Percentiles rank a stretch among this genome's conserved stretches.
Evolutionary conservation across 2,113 vertebrate species (phyloP).

Genomic region (Phyllostomus hastatus): DNA sequence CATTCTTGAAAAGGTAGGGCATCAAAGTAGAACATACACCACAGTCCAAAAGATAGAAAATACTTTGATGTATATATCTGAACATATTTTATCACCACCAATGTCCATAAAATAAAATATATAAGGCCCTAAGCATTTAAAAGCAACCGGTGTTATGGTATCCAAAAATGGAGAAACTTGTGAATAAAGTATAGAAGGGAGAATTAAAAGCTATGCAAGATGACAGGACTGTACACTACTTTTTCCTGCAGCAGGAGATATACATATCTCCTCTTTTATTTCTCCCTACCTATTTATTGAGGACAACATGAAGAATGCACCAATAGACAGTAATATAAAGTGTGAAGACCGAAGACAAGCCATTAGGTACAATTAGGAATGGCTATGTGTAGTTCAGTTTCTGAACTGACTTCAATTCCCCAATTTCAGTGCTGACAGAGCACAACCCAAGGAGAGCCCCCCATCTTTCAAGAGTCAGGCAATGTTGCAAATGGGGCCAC

Average conservation of each 20-base stretch:
- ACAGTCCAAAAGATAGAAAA: neutral
- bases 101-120: neutral
- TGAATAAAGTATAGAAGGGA: neutral
- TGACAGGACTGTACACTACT: neutral
- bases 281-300: neutral
- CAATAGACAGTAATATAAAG: neutral
- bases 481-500: neutral
- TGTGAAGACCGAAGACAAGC: slow-evolving; percentile 3
- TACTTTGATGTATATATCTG: neutral
- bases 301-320: neutral
- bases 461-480: neutral
- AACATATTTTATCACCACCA: neutral
- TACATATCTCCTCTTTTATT: neutral
- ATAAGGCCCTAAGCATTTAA: neutral
- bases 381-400: neutral
- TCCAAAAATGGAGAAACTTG: neutral
- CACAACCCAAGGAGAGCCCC: neutral
- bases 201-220: neutral
- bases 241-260: neutral
- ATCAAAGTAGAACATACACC: neutral
- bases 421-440: neutral
- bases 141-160: neutral
- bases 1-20: slow-evolving; percentile 12
- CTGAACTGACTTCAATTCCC: neutral
- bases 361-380: slow-evolving; percentile 2